These are phyloP conservation scores for Neogale vison DNA, from an alignment of 2,113 vertebrate species.

Conservation along the genomic window DNA sequence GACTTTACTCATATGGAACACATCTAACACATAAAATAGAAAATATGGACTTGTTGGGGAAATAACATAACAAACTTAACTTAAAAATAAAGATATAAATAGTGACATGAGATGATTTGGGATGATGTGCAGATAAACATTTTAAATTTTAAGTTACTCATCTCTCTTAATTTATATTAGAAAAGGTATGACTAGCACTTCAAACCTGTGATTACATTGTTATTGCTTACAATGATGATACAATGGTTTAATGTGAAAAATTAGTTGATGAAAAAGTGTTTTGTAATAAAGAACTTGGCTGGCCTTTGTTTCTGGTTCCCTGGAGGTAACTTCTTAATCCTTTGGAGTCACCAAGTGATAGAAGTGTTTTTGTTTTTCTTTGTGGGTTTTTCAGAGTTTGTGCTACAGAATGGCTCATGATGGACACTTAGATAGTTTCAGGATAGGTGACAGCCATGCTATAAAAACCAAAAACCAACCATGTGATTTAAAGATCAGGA, in stretches of 20 bases:
- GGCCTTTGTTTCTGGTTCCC: neutral
- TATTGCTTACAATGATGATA: neutral
- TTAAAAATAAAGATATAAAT: neutral
- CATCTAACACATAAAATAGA: neutral
- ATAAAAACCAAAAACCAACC: neutral
- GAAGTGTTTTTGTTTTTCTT: neutral
- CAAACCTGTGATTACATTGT: neutral
- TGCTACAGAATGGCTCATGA: neutral
- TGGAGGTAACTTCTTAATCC: neutral
- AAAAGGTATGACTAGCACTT: neutral
- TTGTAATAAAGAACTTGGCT: neutral
- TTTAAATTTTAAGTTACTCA: neutral
- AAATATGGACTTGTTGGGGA: neutral
- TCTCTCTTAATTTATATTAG: neutral
- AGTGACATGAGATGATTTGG: neutral
- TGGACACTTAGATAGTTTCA: neutral
- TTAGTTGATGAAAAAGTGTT: neutral
- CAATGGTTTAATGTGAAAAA: neutral
- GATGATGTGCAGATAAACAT: neutral
- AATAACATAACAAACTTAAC: neutral
- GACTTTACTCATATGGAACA: neutral
- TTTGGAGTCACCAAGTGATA: neutral
- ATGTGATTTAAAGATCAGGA: neutral
- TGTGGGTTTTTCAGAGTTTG: neutral
- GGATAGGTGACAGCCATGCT: neutral